Conservation (phyloP, 2,797 vertebrate species). For the Tapirus indicus region DNA sequence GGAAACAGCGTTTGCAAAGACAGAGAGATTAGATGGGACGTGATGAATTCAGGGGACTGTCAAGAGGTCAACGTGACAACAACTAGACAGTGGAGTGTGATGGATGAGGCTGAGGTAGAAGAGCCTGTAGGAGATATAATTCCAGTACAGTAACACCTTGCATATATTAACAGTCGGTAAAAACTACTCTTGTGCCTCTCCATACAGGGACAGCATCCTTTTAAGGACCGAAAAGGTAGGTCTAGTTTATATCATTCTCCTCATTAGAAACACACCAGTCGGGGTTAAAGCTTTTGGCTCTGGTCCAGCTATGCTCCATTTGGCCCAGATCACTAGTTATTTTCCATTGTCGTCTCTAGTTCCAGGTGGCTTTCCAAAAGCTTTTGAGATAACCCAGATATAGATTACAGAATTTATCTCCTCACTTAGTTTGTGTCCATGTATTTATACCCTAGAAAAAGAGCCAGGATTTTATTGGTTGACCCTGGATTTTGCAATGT, state of each 20-base stretch:
- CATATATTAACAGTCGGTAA: not conserved
- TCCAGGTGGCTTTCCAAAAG: constrained; percentile 50
- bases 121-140: not conserved
- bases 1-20: not conserved
- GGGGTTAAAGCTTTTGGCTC: not conserved
- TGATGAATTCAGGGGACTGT: not conserved
- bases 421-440: not conserved
- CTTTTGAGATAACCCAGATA: constrained; percentile 7
- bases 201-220: not conserved
- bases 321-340: not conserved
- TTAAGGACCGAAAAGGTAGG: not conserved
- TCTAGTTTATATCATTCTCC: not conserved
- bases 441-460: not conserved
- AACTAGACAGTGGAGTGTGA: not conserved
- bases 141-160: not conserved
- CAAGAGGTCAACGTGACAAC: not conserved
- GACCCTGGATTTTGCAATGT: not conserved
- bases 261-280: not conserved
- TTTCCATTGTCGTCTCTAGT: constrained; percentile 44
- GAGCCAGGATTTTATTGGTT: not conserved
- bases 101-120: not conserved
- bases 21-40: not conserved
- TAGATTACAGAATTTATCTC: not conserved
- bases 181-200: not conserved
- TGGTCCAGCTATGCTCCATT: not conserved